Evolutionary conservation across 2,797 vertebrate species (phyloP).

Genomic region (Taenioides sp.): DNA sequence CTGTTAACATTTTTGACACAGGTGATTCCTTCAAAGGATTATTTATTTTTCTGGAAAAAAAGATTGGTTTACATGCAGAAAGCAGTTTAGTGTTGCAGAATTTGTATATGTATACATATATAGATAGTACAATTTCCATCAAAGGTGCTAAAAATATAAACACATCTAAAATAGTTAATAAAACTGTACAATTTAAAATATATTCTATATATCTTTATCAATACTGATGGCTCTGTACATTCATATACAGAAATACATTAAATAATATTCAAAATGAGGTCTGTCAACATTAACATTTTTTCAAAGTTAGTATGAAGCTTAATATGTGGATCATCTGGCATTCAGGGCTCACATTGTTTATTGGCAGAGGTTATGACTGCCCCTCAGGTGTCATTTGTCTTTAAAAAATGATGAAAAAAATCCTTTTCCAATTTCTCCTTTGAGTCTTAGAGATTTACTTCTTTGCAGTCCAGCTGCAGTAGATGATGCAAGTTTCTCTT

Average conservation of each 20-base stretch:
- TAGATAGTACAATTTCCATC: slow-evolving; percentile 15
- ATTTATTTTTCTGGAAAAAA: neutral
- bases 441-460: slow-evolving; percentile 75
- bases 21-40: neutral
- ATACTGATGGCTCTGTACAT: slow-evolving; percentile 33
- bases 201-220: slow-evolving; percentile 31
- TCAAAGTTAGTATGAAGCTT: slow-evolving; percentile 1
- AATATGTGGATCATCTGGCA: slow-evolving; percentile 17
- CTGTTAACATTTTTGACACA: slow-evolving; percentile 23
- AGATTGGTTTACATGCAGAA: slow-evolving; percentile 8
- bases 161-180: neutral
- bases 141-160: slow-evolving; percentile 32
- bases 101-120: neutral
- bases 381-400: slow-evolving; percentile 57
- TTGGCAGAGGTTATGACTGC: neutral
- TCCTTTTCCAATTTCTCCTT: slow-evolving; percentile 70
- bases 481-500: slow-evolving; percentile 21
- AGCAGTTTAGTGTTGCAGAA: neutral
- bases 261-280: slow-evolving; percentile 37
- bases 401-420: slow-evolving; percentile 80
- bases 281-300: slow-evolving; percentile 48
- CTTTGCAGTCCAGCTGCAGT: slow-evolving; percentile 60
- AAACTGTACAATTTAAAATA: slow-evolving; percentile 36
- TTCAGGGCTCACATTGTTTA: slow-evolving; percentile 6
- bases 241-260: slow-evolving; percentile 38